Base-by-base conservation (phyloP, 2,888 invertebrate species). In the Ctena decussata region DNA sequence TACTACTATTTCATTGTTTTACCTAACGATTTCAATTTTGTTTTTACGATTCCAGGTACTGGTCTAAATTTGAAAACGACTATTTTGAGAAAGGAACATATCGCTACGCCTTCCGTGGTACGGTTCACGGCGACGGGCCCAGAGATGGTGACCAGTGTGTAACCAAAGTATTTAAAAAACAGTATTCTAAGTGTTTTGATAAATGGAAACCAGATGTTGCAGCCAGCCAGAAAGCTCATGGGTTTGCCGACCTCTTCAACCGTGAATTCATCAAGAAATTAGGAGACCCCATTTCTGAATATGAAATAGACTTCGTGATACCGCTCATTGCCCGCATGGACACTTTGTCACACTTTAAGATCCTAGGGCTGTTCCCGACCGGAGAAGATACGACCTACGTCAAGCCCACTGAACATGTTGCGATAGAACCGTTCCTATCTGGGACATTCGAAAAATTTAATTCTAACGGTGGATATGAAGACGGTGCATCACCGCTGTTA, bases 321-420 rank as follows among this genome's bases (percentile, higher is more conserved):
- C 89, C 89, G 27, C 70, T 89, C 27, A 86, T 89, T 30, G 89
- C 89, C n/a, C 77, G 73, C 30, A 89, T 89, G 86, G 83, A 89
- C 49, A 76, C 75, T 3, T 37, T 89, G 11, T 89, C 89, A 5
- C 89, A 89, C 72, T 89, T 82, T 53, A 89, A 86, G 46, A 60
- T 89, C 21, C 81, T 89, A 30, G 83, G 89, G 27, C 32, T 89
- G 32, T 82, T 89, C 74, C 39, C 84, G 3, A 72, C 86, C n/a
- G 77, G 73, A 12, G 77, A 86, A 35, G 89, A 89, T 49, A 77
- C 70, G 6, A 83, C 80, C 1, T 86, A 86, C 46, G 85, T 89
- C 0, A 41, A 44, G 30, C 87, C 86, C 0, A 77, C 46, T 15
- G 90, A 90, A 57, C 77, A 82, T 35, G 88, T 90, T 2, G 85